Evolutionary conservation across 37 sponge, comb jelly and placozoan genomes (phyloP), one percentile per base, ranked within the genome.

Genomic region (Mnemiopsis leidyi): DNA sequence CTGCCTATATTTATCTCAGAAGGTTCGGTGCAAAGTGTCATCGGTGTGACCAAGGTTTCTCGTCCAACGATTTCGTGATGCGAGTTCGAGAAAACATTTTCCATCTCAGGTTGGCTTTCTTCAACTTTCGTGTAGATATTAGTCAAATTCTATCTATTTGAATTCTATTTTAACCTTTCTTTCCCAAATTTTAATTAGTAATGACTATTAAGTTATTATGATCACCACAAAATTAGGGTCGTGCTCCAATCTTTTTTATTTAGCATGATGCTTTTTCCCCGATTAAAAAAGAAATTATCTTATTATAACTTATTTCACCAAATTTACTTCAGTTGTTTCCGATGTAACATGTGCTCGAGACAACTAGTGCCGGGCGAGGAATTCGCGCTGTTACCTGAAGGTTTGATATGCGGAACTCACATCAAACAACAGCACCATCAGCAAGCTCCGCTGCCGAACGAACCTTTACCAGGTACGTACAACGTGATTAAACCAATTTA

Each of bases 11-110:
- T 73, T 0, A 23, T 23, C 71, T 32, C 93, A 96, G 96, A 83
- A 37, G 94, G 88, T 96, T 96, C 92, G 94, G 95, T 79, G 79
- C 93, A 0, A 69, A 92, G 69, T 96, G 96, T 82, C 29, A 93
- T 2, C 38, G 35, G 18, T 96, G 96, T 37, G 76, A 40, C 5
- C 40, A 83, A 24, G 36, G 76, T 30, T 94, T 96, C 32, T 18
- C 76, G 25, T 93, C 82, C 34, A 93, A 71, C 68, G 95, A 94
- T n/a, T 82, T 93, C 0, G 94, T 96, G 61, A 96, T 96, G 96
- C 93, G 94, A 92, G 96, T 95, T 32, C 90, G 76, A 67, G 83
- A 75, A 26, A 92, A 93, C 76, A 92, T 92, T 18, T 92, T 79
- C 38, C 82, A 79, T 33, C 82, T 79, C 36, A 79, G 82, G 82